These are phyloP conservation scores for Lordiphosa fenestrarum DNA, from an alignment of 2,888 invertebrate species.

Conservation along the genomic window DNA sequence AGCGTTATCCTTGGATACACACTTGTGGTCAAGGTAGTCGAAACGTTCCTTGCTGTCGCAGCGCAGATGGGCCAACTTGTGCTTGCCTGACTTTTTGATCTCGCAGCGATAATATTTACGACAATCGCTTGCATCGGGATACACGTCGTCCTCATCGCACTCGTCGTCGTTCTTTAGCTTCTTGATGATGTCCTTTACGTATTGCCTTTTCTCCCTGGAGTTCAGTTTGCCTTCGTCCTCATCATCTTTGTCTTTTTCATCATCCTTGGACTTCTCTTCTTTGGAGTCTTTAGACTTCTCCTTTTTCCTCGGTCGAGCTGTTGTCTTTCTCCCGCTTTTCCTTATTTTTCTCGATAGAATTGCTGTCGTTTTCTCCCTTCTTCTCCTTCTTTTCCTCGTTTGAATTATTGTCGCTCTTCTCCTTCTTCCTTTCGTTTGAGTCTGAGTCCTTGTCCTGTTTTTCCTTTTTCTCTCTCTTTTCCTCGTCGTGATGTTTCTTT, in stretches of 20 bases:
- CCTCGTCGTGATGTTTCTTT: slow-evolving; percentile 16
- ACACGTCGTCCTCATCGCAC: slow-evolving; percentile 66
- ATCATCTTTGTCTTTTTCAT: slow-evolving; percentile 15
- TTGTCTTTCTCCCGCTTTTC: slow-evolving; percentile 15
- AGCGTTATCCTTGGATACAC: slow-evolving; percentile 56
- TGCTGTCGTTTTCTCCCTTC: too few species aligned
- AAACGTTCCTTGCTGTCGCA: slow-evolving; percentile 65
- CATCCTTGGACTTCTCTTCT: slow-evolving; percentile 32
- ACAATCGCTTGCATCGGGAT: slow-evolving; percentile 69
- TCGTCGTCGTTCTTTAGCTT: slow-evolving; percentile 55
- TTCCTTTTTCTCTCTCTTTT: slow-evolving; percentile 10
- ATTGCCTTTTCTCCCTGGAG: slow-evolving; percentile 56
- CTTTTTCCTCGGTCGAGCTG: slow-evolving; percentile 23
- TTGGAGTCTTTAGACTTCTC: slow-evolving; percentile 31
- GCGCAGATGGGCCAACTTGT: slow-evolving; percentile 59
- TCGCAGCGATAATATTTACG: slow-evolving; percentile 72
- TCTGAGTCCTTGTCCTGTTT: slow-evolving; percentile 26
- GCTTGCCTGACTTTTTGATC: slow-evolving; percentile 58
- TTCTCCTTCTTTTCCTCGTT: slow-evolving; percentile 4
- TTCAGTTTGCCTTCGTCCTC: slow-evolving; percentile 39
- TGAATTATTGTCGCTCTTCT: slow-evolving; percentile 11
- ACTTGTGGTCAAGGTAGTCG: slow-evolving; percentile 52
- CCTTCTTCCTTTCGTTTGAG: background rate
- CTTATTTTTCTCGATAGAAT: background rate
- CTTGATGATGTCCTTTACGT: slow-evolving; percentile 61